Conservation (phyloP, 2,888 invertebrate genomes). For the Xanthorhoe spadicearia region DNA sequence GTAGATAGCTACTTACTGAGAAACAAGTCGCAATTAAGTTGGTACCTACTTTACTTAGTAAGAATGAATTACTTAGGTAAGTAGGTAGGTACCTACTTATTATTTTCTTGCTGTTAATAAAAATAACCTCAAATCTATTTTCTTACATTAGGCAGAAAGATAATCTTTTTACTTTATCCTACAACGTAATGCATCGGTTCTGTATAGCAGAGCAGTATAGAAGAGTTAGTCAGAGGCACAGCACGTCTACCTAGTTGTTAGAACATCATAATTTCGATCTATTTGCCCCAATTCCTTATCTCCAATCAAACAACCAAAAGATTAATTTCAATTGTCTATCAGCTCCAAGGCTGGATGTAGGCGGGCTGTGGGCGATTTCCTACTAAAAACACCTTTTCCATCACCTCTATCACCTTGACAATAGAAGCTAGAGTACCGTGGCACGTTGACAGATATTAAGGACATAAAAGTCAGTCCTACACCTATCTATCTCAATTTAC, state of each 20-base stretch:
- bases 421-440: constrained; percentile 13
- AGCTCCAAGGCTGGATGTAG: constrained; percentile 21
- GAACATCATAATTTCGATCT: neutral
- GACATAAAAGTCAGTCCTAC: constrained; percentile 34
- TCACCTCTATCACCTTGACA: neutral
- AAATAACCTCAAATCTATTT: no score
- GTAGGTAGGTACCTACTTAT: no score
- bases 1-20: no score
- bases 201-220: no score
- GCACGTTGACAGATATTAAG: constrained; percentile 14
- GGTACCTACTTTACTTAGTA: neutral
- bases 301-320: constrained; percentile 24
- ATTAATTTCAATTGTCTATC: constrained; percentile 29
- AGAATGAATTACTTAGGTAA: no score
- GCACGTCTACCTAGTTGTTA: neutral
- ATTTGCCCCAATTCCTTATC: constrained; percentile 19
- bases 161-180: no score
- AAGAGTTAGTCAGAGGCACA: neutral
- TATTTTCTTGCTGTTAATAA: no score
- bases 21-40: no score
- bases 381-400: constrained; percentile 19
- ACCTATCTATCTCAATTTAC: constrained; percentile 44
- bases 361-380: constrained; percentile 35
- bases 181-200: no score
- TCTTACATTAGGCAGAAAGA: no score